These are phyloP conservation scores for Netelia fuscicornis DNA, from an alignment of 2,888 invertebrate species.

Conservation along the genomic window DNA sequence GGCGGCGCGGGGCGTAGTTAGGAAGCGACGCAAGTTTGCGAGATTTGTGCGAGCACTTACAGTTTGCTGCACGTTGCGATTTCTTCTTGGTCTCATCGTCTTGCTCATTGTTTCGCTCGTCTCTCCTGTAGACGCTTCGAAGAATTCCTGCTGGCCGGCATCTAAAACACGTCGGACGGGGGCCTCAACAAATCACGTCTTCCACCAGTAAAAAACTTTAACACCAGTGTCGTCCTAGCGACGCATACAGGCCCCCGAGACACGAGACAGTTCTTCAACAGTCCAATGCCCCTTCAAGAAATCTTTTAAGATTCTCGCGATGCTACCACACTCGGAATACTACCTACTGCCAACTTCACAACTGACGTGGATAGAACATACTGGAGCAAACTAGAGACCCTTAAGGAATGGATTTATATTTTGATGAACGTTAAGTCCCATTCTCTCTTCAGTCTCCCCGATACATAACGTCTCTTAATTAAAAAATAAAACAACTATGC, in stretches of 20 bases:
- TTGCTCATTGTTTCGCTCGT: slow-evolving; percentile 65
- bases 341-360: neutral
- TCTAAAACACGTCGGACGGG: slow-evolving; percentile 71
- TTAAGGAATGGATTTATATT: neutral
- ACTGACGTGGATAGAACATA: slow-evolving; percentile 23
- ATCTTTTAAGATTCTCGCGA: slow-evolving; percentile 69
- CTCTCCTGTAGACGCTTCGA: slow-evolving; percentile 64
- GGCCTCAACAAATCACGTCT: slow-evolving; percentile 32
- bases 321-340: slow-evolving; percentile 23
- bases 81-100: slow-evolving; percentile 67
- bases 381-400: neutral
- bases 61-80: slow-evolving; percentile 68
- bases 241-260: slow-evolving; percentile 62
- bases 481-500: too few relatives aligned
- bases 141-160: slow-evolving; percentile 70
- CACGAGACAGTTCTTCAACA: slow-evolving; percentile 45
- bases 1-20: slow-evolving; percentile 22
- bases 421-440: neutral
- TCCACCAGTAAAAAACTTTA: slow-evolving; percentile 74
- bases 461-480: too few relatives aligned
- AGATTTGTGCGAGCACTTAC: slow-evolving; percentile 74
- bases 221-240: slow-evolving; percentile 75
- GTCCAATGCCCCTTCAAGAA: slow-evolving; percentile 71
- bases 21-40: slow-evolving; percentile 57
- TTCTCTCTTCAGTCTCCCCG: too few relatives aligned